Evolutionary conservation across 2,797 vertebrate genomes (phyloP).

Genomic region (Muscicapa comitata): DNA sequence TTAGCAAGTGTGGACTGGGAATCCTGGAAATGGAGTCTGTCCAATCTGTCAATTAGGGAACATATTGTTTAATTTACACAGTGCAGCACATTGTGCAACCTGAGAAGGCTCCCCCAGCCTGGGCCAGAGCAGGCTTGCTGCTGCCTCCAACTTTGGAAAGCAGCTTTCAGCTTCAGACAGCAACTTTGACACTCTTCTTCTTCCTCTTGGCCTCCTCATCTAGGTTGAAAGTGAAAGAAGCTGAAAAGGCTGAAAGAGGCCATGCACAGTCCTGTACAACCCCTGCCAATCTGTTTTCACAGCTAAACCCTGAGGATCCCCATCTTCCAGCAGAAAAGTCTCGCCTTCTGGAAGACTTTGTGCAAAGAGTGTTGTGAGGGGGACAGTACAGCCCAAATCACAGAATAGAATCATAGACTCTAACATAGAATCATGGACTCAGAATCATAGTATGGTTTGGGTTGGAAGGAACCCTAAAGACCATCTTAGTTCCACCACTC

Average conservation of each 20-base stretch:
- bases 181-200: neutral
- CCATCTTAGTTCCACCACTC: neutral
- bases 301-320: neutral
- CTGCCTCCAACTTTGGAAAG: neutral
- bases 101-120: neutral
- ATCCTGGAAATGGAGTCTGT: slow-evolving; percentile 46
- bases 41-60: slow-evolving; percentile 28
- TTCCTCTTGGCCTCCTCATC: neutral
- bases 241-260: neutral
- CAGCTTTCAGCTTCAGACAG: neutral
- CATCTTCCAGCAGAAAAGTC: neutral
- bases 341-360: neutral
- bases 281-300: neutral
- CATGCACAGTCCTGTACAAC: fast-evolving
- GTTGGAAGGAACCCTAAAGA: neutral
- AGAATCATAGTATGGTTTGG: neutral
- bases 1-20: slow-evolving; percentile 54
- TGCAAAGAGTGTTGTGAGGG: neutral
- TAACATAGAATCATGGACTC: neutral
- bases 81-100: neutral
- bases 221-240: neutral
- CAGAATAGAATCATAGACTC: neutral
- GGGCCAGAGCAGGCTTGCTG: neutral
- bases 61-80: slow-evolving; percentile 43
- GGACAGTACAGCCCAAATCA: neutral